A percentile compares a stretch with the other conserved stretches of the same genome.
These are phyloP conservation scores for Centruroides sculpturatus DNA, from an alignment of 1,140 invertebrate species.

Conservation along the genomic window DNA sequence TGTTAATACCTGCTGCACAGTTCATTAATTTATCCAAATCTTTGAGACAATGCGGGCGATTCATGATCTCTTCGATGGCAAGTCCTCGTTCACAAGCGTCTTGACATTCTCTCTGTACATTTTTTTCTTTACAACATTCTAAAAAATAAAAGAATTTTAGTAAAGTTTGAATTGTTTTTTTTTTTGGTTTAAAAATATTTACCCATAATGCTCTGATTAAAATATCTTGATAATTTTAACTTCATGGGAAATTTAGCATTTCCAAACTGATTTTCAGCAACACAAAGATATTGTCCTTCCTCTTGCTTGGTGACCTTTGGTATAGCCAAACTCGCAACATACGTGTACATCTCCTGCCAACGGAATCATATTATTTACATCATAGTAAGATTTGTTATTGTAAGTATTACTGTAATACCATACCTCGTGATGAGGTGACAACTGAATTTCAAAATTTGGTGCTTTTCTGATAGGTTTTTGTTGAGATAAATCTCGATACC, in stretches of 20 bases:
- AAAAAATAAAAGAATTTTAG: conserved; percentile 30
- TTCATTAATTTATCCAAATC: conserved; percentile 74
- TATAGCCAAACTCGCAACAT: conserved; percentile 54
- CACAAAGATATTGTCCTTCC: conserved; percentile 61
- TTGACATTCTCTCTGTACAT: conserved; percentile 53
- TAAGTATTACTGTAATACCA: too few relatives aligned
- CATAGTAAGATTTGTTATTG: too few relatives aligned
- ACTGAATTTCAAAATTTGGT: conserved; percentile 42
- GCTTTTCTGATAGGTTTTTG: conserved; percentile 17
- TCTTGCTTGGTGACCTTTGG: conserved; percentile 49
- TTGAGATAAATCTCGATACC: conserved; percentile 45
- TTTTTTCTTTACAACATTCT: conserved; percentile 56
- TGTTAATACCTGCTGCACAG: conserved; percentile 50
- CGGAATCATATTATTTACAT: too few relatives aligned
- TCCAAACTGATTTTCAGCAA: conserved; percentile 63
- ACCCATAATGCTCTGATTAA: background rate
- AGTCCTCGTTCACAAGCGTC: conserved; percentile 63
- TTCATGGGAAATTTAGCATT: conserved; percentile 38
- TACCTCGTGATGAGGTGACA: conserved; percentile 38
- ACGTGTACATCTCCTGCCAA: conserved; percentile 39
- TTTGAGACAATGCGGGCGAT: conserved; percentile 55
- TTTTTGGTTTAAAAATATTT: background rate
- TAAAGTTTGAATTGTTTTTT: too few relatives aligned
- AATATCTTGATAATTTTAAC: background rate
- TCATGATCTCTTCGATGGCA: conserved; percentile 61